Evolutionary conservation across 2,797 vertebrate genomes (phyloP), one percentile per base, ranked within the genome.

Genomic region (Lutjanus campechanus): DNA sequence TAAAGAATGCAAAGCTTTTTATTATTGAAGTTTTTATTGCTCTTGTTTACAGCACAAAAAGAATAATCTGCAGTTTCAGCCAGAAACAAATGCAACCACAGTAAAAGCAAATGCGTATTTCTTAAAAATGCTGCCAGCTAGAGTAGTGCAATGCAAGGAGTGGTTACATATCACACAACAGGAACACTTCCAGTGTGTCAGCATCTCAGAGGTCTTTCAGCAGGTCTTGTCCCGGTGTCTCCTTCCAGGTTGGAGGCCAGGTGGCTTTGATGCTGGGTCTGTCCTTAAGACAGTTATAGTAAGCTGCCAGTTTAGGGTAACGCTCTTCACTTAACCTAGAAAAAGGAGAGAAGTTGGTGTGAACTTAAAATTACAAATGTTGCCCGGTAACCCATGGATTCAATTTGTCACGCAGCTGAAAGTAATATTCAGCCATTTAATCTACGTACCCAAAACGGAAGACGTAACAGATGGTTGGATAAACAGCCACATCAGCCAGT

Each of bases 211-310:
- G 3, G 51, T 93, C 84, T 67, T 94, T 94, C 2, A 96, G 86
- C 0, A 7, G 0, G 1, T 85, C 76, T 13, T 59, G n/a, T 17
- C 55, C 69, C 44, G 82, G 81, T 15, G 87, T 87, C 11, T 94
- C 91, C 20, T 77, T 36, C 95, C 95, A 96, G 76, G 76, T 76
- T 0, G 87, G 75, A 25, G 95, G 94, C 94, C 95, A 96, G 50
- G 50, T 76, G 40, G 80, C 41, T 61, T 94, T 91, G 72, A 96
- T 82, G 83, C 95, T 96, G 81, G 95, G 87, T 19, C 95, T 89
- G 3, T 91, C 84, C 90, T 94, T 95, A 70, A 95, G 7, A 53
- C 40, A 8, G 16, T 84, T 82, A 17, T 95, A 85, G 83, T 96
- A 96, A 15, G 82, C 89, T 56, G 86, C 84, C 77, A 96, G 77